Evolutionary conservation across 1,140 invertebrate genomes (phyloP), one percentile per base, ranked within the genome.

Genomic region (Piezodorus guildinii): DNA sequence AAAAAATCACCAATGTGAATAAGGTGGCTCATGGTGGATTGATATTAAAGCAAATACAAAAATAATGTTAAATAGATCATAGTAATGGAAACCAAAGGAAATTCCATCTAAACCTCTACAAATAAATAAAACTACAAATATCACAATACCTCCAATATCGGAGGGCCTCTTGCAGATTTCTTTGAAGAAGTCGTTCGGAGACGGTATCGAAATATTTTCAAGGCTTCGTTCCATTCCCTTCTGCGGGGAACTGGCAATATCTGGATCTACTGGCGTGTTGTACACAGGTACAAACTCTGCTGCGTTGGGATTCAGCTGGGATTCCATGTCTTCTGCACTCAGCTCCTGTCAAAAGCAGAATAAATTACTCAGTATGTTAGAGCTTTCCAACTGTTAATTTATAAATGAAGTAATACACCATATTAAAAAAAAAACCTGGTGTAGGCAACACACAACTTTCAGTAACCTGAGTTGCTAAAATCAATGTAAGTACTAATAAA

Each of bases 231-330:
- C 67, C 6, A 34, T 43, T n/a, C n/a, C 16, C 9, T 62, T 61
- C 17, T 63, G 62, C 4, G 69, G 69, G 14, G 69, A 70, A 34
- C 63, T 65, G 16, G 67, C 51, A 39, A 70, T 59, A 19, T 67
- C 58, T 15, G 60, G 49, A 23, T 65, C 64, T 19, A 63, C 56
- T 25, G 19, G 0, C 3, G n/a, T 45, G 21, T 45, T 25, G 65
- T 64, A 39, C 15, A 79, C 73, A 0, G 82, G 83, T 34, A 87
- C 77, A 69, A 88, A 88, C 71, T 85, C 84, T 2, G 83, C 82
- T 6, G 86, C 85, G 63, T 88, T 79, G 0, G 85, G 85, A 74
- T 88, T 88, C 68, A 87, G 70, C 54, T 82, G 83, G 51, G 83
- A 86, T 62, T 81, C 80, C 82, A 85, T 83, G 49, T 71, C 70